A percentile compares a stretch with the other conserved stretches of the same genome.
Evolutionary conservation across 2,113 vertebrate species (phyloP).

Genomic region (Callaeas wilsoni): DNA sequence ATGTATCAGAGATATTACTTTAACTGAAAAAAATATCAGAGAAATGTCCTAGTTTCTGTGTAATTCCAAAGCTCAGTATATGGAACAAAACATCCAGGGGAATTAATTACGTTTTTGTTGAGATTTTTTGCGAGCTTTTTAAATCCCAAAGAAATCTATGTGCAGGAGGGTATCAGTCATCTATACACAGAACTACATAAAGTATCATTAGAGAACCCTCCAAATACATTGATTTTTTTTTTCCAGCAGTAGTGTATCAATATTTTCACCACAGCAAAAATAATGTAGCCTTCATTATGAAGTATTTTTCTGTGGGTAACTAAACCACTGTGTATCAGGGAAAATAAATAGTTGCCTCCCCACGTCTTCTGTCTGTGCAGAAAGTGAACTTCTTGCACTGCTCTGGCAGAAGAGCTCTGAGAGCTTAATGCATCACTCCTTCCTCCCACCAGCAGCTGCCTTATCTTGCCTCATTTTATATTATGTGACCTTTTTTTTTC

Average conservation of each 20-base stretch:
- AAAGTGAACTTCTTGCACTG: neutral
- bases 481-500: neutral
- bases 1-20: slow-evolving; percentile 27
- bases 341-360: slow-evolving; percentile 2
- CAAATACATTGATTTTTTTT: slow-evolving; percentile 9
- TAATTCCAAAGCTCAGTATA: slow-evolving; percentile 26
- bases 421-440: neutral
- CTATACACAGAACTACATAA: slow-evolving; percentile 11
- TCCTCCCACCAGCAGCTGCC: neutral
- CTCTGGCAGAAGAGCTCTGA: neutral
- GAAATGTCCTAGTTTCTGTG: slow-evolving; percentile 38
- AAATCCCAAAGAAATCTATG: slow-evolving; percentile 13
- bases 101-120: slow-evolving; percentile 54
- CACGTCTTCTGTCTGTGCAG: neutral
- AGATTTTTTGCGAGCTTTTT: neutral
- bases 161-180: slow-evolving; percentile 11
- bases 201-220: slow-evolving; percentile 12
- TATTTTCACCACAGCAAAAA: slow-evolving; percentile 29
- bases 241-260: neutral
- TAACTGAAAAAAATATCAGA: slow-evolving; percentile 20
- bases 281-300: slow-evolving; percentile 10
- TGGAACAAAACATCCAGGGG: slow-evolving; percentile 42
- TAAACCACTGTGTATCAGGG: neutral
- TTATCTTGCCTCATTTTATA: neutral
- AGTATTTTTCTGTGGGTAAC: slow-evolving; percentile 19